Percentiles rank a stretch among this genome's conserved stretches.
Evolutionary conservation across 1,140 invertebrate genomes (phyloP).

Genomic region (Brachionus rubens): DNA sequence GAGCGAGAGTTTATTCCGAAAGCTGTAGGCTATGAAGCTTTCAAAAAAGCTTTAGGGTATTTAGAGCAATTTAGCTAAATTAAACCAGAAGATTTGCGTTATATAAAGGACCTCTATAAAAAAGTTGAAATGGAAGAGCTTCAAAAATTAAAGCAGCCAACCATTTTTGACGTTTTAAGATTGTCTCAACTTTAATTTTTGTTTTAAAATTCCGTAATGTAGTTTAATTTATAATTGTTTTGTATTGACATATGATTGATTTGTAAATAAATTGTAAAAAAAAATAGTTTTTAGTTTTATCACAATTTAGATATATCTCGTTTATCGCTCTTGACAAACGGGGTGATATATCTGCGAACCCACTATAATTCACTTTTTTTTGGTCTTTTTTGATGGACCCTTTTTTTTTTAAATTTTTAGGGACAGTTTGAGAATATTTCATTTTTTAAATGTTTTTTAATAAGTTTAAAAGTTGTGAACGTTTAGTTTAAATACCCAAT

Average conservation of each 20-base stretch:
- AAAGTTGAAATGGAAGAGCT: neutral
- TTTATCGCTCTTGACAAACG: no score
- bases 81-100: neutral
- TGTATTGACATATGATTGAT: neutral
- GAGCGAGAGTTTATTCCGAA: neutral
- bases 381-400: no score
- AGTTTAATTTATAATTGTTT: conserved; percentile 8
- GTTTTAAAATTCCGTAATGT: neutral
- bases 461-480: no score
- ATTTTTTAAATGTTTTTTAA: no score
- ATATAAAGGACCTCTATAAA: neutral
- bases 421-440: no score
- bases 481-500: no score
- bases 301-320: no score
- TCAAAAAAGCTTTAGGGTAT: neutral
- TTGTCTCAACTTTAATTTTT: conserved; percentile 3
- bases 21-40: neutral
- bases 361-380: no score
- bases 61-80: neutral
- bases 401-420: no score
- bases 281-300: no score
- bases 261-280: neutral
- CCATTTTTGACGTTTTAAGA: neutral
- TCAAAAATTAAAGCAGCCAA: conserved; percentile 14
- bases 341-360: no score